A percentile compares a stretch with the other conserved stretches of the same genome.
phyloP scores from a whole-genome alignment of 2,113 vertebrate genomes.

The Sitta europaea region DNA sequence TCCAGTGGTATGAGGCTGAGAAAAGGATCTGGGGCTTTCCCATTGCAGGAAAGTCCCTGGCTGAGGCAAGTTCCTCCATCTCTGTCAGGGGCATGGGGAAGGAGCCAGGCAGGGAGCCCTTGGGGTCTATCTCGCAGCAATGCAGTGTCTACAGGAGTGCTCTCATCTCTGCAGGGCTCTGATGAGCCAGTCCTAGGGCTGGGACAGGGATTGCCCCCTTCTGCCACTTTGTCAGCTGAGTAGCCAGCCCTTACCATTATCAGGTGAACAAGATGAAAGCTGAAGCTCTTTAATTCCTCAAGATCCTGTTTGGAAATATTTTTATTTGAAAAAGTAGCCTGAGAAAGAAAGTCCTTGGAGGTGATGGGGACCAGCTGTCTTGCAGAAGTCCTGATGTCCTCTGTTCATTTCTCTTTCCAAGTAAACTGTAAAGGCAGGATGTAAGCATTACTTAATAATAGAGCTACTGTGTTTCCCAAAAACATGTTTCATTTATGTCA shows the following conservation, averaged over 20 bases:
- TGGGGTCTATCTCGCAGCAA: fast-evolving
- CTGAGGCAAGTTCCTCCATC: background rate
- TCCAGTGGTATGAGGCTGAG: fast-evolving
- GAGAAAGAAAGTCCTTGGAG: background rate
- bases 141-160: background rate
- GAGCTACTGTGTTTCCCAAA: background rate
- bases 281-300: background rate
- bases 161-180: background rate
- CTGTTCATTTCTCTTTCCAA: background rate
- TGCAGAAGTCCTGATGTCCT: background rate
- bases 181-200: background rate
- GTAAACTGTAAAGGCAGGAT: background rate
- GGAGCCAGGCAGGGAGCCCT: background rate
- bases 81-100: background rate
- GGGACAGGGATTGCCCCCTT: background rate
- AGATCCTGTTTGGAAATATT: background rate
- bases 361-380: background rate
- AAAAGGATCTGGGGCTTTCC: background rate
- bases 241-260: background rate
- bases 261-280: background rate
- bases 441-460: background rate
- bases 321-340: background rate
- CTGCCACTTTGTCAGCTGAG: background rate
- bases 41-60: background rate
- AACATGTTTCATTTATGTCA: background rate